A percentile compares a stretch with the other conserved stretches of the same genome.
Conservation (phyloP, 1,140 invertebrate species). For the Neodiprion lecontei region DNA sequence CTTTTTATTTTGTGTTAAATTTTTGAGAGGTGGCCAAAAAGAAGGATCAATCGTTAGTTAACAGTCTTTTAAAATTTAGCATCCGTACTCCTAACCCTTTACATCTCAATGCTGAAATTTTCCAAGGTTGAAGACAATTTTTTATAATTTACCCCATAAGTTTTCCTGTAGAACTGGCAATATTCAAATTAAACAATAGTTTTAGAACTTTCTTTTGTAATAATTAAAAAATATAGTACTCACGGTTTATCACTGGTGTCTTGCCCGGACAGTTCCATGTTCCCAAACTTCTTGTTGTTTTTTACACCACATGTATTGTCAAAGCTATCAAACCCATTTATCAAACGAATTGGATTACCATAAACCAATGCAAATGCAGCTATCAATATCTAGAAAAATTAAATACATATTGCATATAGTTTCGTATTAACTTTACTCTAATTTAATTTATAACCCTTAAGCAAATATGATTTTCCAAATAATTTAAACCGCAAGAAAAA, state of each 20-base stretch:
- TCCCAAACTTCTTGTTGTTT: slow-evolving; percentile 76
- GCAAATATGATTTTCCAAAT: slow-evolving; percentile 12
- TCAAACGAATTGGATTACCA: slow-evolving; percentile 85
- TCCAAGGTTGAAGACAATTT: background rate
- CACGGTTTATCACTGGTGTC: slow-evolving; percentile 81
- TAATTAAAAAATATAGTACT: slow-evolving; percentile 34
- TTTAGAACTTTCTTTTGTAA: background rate
- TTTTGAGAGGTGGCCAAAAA: no score
- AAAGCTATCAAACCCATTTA: slow-evolving; percentile 94
- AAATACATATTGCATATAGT: slow-evolving; percentile 23
- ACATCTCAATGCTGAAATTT: no score
- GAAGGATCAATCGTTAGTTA: no score
- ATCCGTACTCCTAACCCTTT: no score
- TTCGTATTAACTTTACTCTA: slow-evolving; percentile 25
- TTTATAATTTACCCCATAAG: slow-evolving; percentile 2
- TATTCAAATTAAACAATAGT: no score
- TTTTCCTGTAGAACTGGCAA: no score
- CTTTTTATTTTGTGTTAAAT: no score
- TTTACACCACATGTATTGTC: slow-evolving; percentile 93
- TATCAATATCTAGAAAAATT: slow-evolving; percentile 75
- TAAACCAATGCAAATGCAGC: slow-evolving; percentile 88
- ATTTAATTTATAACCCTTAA: slow-evolving; percentile 6
- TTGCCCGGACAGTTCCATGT: slow-evolving; percentile 78
- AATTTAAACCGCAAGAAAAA: slow-evolving; percentile 13
- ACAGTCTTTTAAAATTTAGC: no score